These are phyloP conservation scores for Microtus pennsylvanicus DNA, from an alignment of 2,113 vertebrate genomes.

Conservation along the genomic window DNA sequence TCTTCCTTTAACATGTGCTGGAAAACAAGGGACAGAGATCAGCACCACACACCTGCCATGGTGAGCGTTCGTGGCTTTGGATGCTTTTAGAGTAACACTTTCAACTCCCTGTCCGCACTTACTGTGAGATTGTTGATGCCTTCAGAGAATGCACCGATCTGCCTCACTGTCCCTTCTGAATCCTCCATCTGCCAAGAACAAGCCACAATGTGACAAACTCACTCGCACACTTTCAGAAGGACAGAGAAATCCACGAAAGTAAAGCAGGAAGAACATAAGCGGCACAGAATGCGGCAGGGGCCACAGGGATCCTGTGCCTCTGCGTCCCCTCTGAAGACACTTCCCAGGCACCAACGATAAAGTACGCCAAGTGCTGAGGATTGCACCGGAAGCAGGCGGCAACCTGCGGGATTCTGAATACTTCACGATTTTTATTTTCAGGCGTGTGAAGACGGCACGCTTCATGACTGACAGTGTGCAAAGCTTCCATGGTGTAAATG, in stretches of 20 bases:
- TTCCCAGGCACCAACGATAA: not conserved
- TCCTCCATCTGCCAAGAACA: conserved; percentile 94
- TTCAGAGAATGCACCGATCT: conserved; percentile 98
- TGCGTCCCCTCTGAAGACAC: not conserved
- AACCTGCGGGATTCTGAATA: not conserved
- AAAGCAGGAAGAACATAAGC: not conserved
- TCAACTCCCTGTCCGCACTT: conserved; percentile 72
- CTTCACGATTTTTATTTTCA: not conserved
- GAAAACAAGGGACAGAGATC: conserved; percentile 54
- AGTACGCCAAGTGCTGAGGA: not conserved
- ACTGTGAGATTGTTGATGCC: conserved; percentile 99
- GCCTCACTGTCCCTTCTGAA: conserved; percentile 98
- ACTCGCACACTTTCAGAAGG: not conserved
- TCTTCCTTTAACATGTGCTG: conserved; percentile 99
- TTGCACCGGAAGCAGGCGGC: not conserved
- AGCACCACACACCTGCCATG: fast-evolving
- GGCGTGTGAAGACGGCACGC: not conserved
- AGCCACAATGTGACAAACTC: not conserved
- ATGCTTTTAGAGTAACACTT: not conserved
- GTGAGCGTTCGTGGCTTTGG: not conserved
- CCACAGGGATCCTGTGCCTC: not conserved
- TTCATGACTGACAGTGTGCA: not conserved
- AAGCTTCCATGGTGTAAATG: not conserved
- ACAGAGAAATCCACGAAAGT: not conserved
- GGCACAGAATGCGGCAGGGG: not conserved